Evolutionary conservation across 2,797 vertebrate genomes (phyloP), one percentile per base, ranked within the genome.

Genomic region (Myotis pilosus): DNA sequence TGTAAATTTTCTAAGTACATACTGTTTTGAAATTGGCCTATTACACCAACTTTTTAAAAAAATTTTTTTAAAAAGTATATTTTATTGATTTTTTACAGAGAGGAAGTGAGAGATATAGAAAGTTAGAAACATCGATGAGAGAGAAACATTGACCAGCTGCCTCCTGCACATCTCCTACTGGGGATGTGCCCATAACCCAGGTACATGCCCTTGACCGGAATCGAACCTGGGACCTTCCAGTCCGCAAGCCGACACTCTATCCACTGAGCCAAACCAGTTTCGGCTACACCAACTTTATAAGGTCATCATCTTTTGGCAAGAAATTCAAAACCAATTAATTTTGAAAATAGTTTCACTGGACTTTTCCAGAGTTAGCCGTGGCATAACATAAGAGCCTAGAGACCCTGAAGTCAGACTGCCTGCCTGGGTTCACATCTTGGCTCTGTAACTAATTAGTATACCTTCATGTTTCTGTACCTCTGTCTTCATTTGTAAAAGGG

Each of bases 251-350:
- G 36, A 36, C 3, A 3, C 36, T 36, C 36, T 36, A 36, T 36
- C 36, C 36, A 36, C 36, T 36, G 36, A 36, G 36, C 36, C 36
- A 36, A 36, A 36, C 36, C 36, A 36, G 36, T 36, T 36, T 36
- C 36, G 36, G 36, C 36, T 36, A 36, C 36, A 36, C 36, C 36
- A n/a, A n/a, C n/a, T n/a, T n/a, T 81, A 80, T 55, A 86, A 86
- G 33, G 49, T 60, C 25, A 60, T 76, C 7, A 91, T 82, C 64
- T 95, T 89, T 74, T 75, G 74, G n/a, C n/a, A 92, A 89, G 81
- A 89, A 60, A 75, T 86, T 80, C 17, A 69, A 92, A 91, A 68
- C 38, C 17, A 89, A 33, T 66, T 57, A 57, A 66, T 66, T 69
- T 92, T 80, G 74, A 75, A 86, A 68, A 41, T 68, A 81, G 49